Base-by-base conservation (phyloP, 2,888 invertebrate genomes). In the Hedya salicella region DNA sequence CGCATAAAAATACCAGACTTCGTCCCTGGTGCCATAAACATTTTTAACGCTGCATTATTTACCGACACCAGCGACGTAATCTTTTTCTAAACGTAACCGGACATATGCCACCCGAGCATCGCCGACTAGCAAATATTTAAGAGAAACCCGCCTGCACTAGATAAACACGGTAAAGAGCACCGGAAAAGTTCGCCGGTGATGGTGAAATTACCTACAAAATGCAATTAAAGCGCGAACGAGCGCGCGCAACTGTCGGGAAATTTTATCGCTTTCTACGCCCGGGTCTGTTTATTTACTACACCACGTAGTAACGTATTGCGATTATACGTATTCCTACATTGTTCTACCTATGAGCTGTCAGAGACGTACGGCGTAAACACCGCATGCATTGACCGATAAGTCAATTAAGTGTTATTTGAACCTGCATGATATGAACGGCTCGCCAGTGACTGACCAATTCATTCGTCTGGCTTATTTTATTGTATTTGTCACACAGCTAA, bases 191-290 rank as follows among this genome's bases (percentile, higher is more conserved):
- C 69, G 68, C 73, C 73, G 73, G 77, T 72, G 77, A 77, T 77
- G 76, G 80, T 78, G 78, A 81, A 81, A 82, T 81, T 83, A 79
- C 77, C 75, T 76, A 77, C 73, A 71, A 75, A 84, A 78, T 77
- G 80, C 82, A 83, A 86, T 85, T 80, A 83, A 76, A 70, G 71
- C 74, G 74, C 74, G 71, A 74, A 75, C 77, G 77, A 73, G 76
- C 75, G 72, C 69, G 76, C 75, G 75, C 73, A 75, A 73, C 71
- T 70, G 77, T 70, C 74, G 78, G 77, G 79, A 79, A 81, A 83
- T 76, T 81, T 78, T 83, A 86, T 85, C 78, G 83, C 85, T 86
- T 85, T 86, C 86, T 85, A 85, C 78, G 74, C 75, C 71, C 74
- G 67, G 68, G 57, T 67, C 65, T 73, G 75, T 78, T 77, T 80